Evolutionary conservation across 2,888 invertebrate species (phyloP), one percentile per base, ranked within the genome.

Genomic region (Acheta domesticus): DNA sequence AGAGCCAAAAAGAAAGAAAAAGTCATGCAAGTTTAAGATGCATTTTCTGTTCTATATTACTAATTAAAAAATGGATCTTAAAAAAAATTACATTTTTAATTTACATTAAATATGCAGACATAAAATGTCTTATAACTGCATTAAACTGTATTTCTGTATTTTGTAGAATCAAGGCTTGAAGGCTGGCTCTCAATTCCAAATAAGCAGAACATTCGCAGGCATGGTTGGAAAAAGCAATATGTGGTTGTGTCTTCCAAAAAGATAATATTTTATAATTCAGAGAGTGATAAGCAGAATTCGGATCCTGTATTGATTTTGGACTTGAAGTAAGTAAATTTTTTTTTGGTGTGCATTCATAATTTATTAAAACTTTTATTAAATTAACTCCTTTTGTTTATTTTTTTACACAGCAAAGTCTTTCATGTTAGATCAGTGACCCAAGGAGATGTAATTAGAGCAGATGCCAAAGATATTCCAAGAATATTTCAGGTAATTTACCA

Each of bases 381-480:
- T 76, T 48, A 12, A 23, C 48, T 76, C 20, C 4, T 62, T 48
- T 48, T 23, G 4, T 5, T 36, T 48, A 4, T 21, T 75, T 23
- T 14, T 48, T 16, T 81, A 86, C 87, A 19, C 89, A 97, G 98
- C 89, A 98, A 99, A 91, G 94, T 99, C 86, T 99, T 98, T 90
- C 98, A 99, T 89, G 99, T 99, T 84, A 93, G 99, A 83, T 95
- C 97, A 82, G 99, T 99, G 83, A 98, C 99, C 82, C 98, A 98
- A 88, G 98, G 98, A 85, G 99, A 99, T 91, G 98, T 99, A 85
- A 98, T 99, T 87, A 93, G 98, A 86, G 99, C 98, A 80, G 98
- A 98, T 91, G 96, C 97, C 87, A 97, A 96, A 92, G 98, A 99
- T 91, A 97, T 99, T 88, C 99, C 99, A 85, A 93, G 97, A 88